These are phyloP conservation scores for Saccopteryx bilineata DNA, from an alignment of 2,113 vertebrate genomes.

Conservation along the genomic window DNA sequence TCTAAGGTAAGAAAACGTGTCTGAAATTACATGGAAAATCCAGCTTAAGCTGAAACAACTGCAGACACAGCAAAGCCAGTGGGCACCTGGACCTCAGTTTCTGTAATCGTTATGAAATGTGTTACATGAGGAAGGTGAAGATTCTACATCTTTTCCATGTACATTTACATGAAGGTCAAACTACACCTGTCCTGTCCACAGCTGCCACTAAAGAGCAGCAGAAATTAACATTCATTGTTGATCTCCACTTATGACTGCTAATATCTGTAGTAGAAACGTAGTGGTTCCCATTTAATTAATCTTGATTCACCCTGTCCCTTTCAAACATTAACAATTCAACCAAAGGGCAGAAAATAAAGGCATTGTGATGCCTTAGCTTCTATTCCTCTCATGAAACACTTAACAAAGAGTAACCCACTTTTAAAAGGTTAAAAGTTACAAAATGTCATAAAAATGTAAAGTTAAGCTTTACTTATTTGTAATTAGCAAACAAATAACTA, in stretches of 20 bases:
- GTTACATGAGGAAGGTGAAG: background rate
- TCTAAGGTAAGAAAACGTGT: slow-evolving; percentile 13
- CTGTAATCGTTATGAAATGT: background rate
- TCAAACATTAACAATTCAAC: slow-evolving; percentile 54
- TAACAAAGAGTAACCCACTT: slow-evolving; percentile 18
- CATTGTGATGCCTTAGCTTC: slow-evolving; percentile 22
- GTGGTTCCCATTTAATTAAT: slow-evolving; percentile 27
- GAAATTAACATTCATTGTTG: background rate
- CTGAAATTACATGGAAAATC: slow-evolving; percentile 19
- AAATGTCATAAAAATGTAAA: slow-evolving; percentile 23
- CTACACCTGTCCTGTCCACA: background rate
- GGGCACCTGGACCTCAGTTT: background rate
- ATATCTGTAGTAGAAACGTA: background rate
- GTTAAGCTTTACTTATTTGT: slow-evolving; percentile 17
- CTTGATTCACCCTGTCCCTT: slow-evolving; percentile 6
- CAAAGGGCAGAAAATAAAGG: slow-evolving; percentile 28
- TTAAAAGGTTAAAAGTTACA: slow-evolving; percentile 6
- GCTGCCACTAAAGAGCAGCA: background rate
- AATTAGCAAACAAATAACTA: slow-evolving; percentile 47
- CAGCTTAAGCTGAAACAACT: background rate
- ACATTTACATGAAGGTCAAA: background rate
- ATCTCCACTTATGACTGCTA: background rate
- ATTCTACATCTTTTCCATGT: background rate
- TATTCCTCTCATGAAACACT: background rate
- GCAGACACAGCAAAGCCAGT: background rate